These are phyloP conservation scores for Drosophila tsacasi DNA, from an alignment of 1,140 invertebrate genomes.

Conservation along the genomic window DNA sequence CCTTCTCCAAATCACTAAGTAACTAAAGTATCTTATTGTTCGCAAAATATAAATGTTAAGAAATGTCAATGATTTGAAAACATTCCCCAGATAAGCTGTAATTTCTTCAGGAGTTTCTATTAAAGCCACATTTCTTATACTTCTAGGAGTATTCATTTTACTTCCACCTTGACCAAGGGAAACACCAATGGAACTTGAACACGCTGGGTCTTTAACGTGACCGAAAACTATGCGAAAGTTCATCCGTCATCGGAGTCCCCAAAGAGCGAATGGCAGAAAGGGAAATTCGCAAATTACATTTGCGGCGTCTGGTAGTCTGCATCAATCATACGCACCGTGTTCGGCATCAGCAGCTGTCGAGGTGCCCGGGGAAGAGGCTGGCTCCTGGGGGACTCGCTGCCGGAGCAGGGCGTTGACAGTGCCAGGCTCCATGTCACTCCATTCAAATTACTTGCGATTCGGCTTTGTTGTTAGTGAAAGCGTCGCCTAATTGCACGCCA, in stretches of 20 bases:
- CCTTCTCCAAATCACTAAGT: neutral
- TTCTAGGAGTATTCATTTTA: no score
- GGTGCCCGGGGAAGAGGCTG: constrained; percentile 33
- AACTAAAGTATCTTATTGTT: neutral
- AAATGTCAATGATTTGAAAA: no score
- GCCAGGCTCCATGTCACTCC: constrained; percentile 27
- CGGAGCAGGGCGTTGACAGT: constrained; percentile 40
- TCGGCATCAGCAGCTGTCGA: constrained; percentile 52
- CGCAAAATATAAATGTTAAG: no score
- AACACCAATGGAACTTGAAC: neutral
- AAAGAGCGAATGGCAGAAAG: constrained; percentile 36
- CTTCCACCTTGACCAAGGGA: neutral
- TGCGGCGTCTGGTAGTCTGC: constrained; percentile 66
- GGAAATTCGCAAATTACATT: constrained; percentile 71
- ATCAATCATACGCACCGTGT: constrained; percentile 81
- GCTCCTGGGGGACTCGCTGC: constrained; percentile 16
- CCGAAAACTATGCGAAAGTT: constrained; percentile 65
- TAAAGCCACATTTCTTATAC: neutral
- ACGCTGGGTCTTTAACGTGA: neutral
- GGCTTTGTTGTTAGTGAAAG: constrained; percentile 51
- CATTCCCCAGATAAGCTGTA: neutral
- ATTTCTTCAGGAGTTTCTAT: neutral
- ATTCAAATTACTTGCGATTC: constrained; percentile 23
- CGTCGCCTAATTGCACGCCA: constrained; percentile 74
- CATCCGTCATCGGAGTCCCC: constrained; percentile 53